Evolutionary conservation across 1,140 invertebrate species (phyloP), one percentile per base, ranked within the genome.

Genomic region (Cardiocondyla obscurior): DNA sequence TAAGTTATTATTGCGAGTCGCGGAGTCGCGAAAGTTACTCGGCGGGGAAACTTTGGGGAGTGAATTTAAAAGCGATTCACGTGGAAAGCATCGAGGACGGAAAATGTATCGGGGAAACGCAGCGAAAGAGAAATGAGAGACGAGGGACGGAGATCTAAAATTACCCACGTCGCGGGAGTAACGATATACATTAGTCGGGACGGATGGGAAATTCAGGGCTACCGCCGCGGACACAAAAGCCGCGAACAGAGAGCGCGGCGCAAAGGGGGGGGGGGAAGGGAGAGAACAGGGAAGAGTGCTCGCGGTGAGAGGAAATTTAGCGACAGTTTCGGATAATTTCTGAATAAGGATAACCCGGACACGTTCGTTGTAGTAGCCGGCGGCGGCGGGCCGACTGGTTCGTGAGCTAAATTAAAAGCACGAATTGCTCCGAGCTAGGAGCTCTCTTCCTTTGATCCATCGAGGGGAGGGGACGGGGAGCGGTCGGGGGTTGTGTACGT

Each of bases 391-490:
- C 73, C 87, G 87, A 84, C 84, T 86, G 90, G 90, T 90, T 89
- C 90, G 88, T 90, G 91, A 93, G 90, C 85, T 92, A 93, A 93
- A 92, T 93, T 92, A 92, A 92, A 93, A 93, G 90, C 90, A 93
- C 91, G 88, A 91, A 92, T 91, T 86, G 90, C 90, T 85, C 82
- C 72, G 70, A 83, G 87, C 87, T 84, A 67, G 49, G 60, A 76
- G 79, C 82, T 82, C 89, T 90, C 88, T 91, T 90, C 79, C 88
- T 91, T 91, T 91, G 91, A 92, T 92, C 91, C 88, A 89, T 89
- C 88, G 87, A 84, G 85, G 25, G 14, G 14, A 28, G 72, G 85
- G n/a, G n/a, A n/a, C n/a, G n/a, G 86, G 83, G 84, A 85, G 85
- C 2, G 67, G 88, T 10, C 85, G 69, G 64, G 49, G 72, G 64